Percentiles rank a stretch among this genome's conserved stretches.
These are phyloP conservation scores for Drosophila melanosoma DNA, from an alignment of 2,888 invertebrate genomes.

Conservation along the genomic window DNA sequence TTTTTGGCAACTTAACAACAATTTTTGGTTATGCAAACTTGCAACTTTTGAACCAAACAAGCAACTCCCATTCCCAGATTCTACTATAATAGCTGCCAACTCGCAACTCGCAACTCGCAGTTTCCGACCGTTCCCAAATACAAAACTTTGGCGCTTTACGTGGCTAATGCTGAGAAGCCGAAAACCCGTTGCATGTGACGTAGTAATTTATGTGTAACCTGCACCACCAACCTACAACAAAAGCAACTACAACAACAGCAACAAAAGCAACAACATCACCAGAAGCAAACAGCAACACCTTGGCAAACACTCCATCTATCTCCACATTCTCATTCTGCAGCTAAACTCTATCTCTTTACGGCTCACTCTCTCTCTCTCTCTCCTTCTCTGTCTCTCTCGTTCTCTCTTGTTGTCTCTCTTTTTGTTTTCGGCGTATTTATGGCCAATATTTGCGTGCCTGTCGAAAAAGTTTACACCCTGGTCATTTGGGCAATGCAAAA, in stretches of 20 bases:
- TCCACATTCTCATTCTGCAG: background rate
- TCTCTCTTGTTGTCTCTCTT: background rate
- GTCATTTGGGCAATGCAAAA: slow-evolving; percentile 48
- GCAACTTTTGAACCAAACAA: slow-evolving; percentile 47
- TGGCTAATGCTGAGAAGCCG: slow-evolving; percentile 63
- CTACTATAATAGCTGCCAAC: background rate
- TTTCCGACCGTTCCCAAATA: slow-evolving; percentile 15
- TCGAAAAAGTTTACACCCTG: slow-evolving; percentile 52
- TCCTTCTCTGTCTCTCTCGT: too few species aligned
- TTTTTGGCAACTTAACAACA: slow-evolving; percentile 66
- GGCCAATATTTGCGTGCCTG: slow-evolving; percentile 60
- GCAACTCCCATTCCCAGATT: background rate
- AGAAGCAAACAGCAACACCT: slow-evolving; percentile 40
- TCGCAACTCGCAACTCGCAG: slow-evolving; percentile 1
- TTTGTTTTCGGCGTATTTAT: slow-evolving; percentile 32
- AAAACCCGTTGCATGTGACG: slow-evolving; percentile 64
- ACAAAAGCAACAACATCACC: background rate
- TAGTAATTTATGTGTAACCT: slow-evolving; percentile 61
- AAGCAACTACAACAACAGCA: slow-evolving; percentile 25
- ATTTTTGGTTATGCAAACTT: slow-evolving; percentile 66
- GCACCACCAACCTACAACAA: slow-evolving; percentile 35
- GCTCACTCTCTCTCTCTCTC: background rate
- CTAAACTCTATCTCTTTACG: background rate
- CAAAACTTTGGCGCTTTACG: slow-evolving; percentile 55
- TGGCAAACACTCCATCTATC: slow-evolving; percentile 25